phyloP scores from a whole-genome alignment of 2,797 vertebrate species.

The Myiotriccus ornatus region DNA sequence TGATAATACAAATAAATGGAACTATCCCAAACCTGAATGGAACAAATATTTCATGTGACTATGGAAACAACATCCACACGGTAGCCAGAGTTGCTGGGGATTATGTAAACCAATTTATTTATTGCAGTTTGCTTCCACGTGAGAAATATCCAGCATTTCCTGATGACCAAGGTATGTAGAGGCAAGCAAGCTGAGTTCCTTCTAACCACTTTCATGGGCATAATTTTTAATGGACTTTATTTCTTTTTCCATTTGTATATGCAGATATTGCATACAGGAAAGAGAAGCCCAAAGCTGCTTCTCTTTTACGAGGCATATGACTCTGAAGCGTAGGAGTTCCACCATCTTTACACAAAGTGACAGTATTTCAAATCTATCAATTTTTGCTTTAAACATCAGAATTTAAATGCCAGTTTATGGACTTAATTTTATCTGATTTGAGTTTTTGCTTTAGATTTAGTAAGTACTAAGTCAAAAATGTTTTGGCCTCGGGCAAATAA shows the following conservation, averaged over 20 bases:
- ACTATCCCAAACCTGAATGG: slow-evolving; percentile 88
- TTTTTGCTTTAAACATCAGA: background rate
- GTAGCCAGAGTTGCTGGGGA: slow-evolving; percentile 83
- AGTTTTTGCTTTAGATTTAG: background rate
- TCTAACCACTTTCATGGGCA: background rate
- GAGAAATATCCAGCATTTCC: slow-evolving; percentile 79
- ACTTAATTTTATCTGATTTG: background rate
- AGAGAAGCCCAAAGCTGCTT: background rate
- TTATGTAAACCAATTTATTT: slow-evolving; percentile 84
- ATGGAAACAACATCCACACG: slow-evolving; percentile 79
- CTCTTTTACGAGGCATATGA: background rate
- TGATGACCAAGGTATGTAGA: slow-evolving; percentile 78
- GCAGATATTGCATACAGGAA: background rate
- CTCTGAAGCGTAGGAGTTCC: background rate
- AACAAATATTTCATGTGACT: slow-evolving; percentile 89
- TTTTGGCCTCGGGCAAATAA: background rate
- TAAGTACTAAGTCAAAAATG: background rate
- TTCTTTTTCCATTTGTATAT: background rate
- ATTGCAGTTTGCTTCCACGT: slow-evolving; percentile 86
- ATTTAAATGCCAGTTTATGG: background rate
- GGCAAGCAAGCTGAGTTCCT: background rate
- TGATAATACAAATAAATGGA: slow-evolving; percentile 92
- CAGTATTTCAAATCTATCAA: background rate
- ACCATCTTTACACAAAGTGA: background rate
- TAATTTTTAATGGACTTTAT: background rate